Percentiles rank a stretch among this genome's conserved stretches.
These are phyloP conservation scores for Acronicta aceris DNA, from an alignment of 2,888 invertebrate species.

Conservation along the genomic window DNA sequence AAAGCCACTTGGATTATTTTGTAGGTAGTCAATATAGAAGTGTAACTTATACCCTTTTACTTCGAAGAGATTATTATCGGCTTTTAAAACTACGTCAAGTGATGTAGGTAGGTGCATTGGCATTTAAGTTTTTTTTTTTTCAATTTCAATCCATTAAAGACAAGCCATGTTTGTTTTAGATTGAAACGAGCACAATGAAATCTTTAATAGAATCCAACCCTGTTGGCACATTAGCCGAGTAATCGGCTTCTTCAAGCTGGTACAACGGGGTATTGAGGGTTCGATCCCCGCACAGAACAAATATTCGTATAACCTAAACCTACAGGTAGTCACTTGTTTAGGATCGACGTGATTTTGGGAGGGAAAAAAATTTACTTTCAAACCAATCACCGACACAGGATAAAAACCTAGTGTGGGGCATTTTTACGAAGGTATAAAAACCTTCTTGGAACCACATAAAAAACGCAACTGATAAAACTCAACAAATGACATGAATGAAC, in stretches of 20 bases:
- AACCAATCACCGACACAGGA: no score
- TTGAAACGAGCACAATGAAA: slow-evolving; percentile 6
- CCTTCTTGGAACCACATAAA: slow-evolving; percentile 6
- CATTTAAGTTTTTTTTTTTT: background rate
- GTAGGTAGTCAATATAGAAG: background rate
- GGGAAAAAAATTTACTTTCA: no score
- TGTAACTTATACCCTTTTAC: background rate
- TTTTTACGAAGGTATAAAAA: no score
- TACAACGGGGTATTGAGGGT: no score
- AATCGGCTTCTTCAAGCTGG: no score
- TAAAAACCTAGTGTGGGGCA: no score
- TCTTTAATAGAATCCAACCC: slow-evolving; percentile 17
- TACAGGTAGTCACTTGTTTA: no score
- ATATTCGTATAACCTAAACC: no score
- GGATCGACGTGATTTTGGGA: no score
- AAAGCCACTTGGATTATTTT: slow-evolving; percentile 3
- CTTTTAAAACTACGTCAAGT: background rate
- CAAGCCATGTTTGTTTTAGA: background rate
- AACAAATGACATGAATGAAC: slow-evolving; percentile 47
- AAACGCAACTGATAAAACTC: slow-evolving; percentile 26
- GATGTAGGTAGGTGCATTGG: background rate
- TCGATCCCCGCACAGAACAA: no score
- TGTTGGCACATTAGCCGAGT: background rate
- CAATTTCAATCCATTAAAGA: slow-evolving; percentile 1
- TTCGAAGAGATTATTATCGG: background rate